phyloP scores from a whole-genome alignment of 2,113 vertebrate species.

The Ranitomeya imitator region DNA sequence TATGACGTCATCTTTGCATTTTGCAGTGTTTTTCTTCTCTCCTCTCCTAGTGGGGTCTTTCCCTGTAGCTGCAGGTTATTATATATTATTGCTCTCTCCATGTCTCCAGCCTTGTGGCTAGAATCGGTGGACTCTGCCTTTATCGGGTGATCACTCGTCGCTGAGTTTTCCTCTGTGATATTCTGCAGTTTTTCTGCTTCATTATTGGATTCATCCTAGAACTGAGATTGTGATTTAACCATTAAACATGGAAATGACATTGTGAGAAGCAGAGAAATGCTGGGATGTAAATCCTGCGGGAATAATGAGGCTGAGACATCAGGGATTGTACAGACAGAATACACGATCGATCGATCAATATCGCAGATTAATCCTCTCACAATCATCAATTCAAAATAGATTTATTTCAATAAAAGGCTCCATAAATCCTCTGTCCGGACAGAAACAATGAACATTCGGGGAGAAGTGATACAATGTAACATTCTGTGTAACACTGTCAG shows the following conservation, averaged over 20 bases:
- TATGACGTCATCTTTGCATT: background rate
- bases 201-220: background rate
- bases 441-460: background rate
- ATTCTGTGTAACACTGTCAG: background rate
- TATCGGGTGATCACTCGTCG: background rate
- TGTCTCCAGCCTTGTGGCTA: background rate
- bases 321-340: background rate
- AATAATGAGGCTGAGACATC: no score
- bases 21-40: background rate
- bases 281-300: no score
- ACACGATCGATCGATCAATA: background rate
- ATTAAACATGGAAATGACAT: no score
- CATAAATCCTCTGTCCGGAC: conserved; percentile 15
- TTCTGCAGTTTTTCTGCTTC: background rate
- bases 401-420: conserved; percentile 39
- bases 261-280: no score
- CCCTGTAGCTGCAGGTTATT: no score
- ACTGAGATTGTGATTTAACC: background rate
- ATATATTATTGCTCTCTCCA: no score
- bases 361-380: background rate
- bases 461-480: conserved; percentile 11
- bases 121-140: background rate
- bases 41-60: no score
- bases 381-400: conserved; percentile 25
- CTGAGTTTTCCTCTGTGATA: background rate